Evolutionary conservation across 1,140 invertebrate species (phyloP), one percentile per base, ranked within the genome.

Genomic region (Drosophila littoralis): DNA sequence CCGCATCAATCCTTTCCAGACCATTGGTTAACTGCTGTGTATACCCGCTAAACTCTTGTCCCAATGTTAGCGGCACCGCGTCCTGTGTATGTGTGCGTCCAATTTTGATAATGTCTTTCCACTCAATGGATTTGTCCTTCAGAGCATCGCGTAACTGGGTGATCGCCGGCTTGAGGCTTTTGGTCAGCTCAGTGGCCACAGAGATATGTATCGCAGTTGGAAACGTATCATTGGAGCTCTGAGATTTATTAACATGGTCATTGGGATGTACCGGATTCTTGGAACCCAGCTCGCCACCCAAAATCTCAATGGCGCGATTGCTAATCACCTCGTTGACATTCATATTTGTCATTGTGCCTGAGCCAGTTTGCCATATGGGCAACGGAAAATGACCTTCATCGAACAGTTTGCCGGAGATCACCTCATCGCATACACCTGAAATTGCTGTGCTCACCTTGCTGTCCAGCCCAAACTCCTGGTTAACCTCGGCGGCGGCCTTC

Each of bases 131-230:
- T 93, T 99, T 99, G 22, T 91, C 85, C 13, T 95, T 93, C 1
- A 99, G 91, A 0, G 96, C 95, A 78, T 96, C 94, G 13, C 95
- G 93, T 6, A 99, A 92, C 7, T 94, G 92, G 38, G 95, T 93
- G 0, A 99, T 88, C 2, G 95, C 95, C 3, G 98, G 98, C 52
- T 99, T 91, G 2, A 99, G 93, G 7, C 94, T 93, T 71, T 95
- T 94, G 46, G 98, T 94, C 13, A 99, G 94, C 93, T 99, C 98
- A 76, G 97, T 93, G 3, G 97, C 98, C 7, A 98, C 97, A 2
- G 99, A 96, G 89, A 99, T 97, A 90, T 99, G 98, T 97, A 99
- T 99, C 0, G 99, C 99, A 13, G 99, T 99, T 6, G 99, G 99
- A 92, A 98, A 99, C 1, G 98, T 99, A 92, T 99, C 99, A 93